Evolutionary conservation across 1,140 invertebrate species (phyloP).

Genomic region (Ylistrum balloti): DNA sequence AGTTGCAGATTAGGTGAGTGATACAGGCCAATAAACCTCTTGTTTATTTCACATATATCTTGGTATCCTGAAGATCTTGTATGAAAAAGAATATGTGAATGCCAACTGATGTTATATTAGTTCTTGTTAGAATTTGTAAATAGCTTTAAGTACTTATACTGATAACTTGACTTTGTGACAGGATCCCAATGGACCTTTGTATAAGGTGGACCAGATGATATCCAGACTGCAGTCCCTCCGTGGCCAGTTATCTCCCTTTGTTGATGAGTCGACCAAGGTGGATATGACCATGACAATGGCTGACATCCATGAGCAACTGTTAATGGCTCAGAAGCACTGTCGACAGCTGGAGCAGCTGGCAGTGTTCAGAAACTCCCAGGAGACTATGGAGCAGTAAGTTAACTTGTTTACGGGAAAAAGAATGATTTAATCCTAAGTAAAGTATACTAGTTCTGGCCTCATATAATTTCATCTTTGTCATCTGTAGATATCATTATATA

Average conservation of each 20-base stretch:
- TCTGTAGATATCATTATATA: too few species aligned
- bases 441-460: too few species aligned
- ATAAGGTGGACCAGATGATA: constrained; percentile 23
- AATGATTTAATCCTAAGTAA: too few species aligned
- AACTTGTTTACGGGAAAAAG: too few species aligned
- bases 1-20: too few species aligned
- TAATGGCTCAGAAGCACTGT: constrained; percentile 56
- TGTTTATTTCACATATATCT: too few species aligned
- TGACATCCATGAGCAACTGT: constrained; percentile 56
- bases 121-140: too few species aligned
- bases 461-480: too few species aligned
- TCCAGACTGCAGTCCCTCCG: constrained; percentile 52
- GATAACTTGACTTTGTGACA: not conserved
- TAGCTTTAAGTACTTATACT: too few species aligned
- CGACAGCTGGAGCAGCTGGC: constrained; percentile 55
- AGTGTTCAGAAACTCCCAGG: constrained; percentile 47
- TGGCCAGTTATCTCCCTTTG: constrained; percentile 52
- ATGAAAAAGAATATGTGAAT: not conserved
- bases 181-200: not conserved
- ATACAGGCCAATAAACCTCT: too few species aligned
- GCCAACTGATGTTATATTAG: not conserved
- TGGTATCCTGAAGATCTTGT: too few species aligned
- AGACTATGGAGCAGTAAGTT: constrained; percentile 51
- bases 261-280: constrained; percentile 48
- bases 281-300: constrained; percentile 54